A percentile compares a stretch with the other conserved stretches of the same genome.
Conservation (phyloP, 2,113 vertebrate genomes). For the Nerophis ophidion region DNA sequence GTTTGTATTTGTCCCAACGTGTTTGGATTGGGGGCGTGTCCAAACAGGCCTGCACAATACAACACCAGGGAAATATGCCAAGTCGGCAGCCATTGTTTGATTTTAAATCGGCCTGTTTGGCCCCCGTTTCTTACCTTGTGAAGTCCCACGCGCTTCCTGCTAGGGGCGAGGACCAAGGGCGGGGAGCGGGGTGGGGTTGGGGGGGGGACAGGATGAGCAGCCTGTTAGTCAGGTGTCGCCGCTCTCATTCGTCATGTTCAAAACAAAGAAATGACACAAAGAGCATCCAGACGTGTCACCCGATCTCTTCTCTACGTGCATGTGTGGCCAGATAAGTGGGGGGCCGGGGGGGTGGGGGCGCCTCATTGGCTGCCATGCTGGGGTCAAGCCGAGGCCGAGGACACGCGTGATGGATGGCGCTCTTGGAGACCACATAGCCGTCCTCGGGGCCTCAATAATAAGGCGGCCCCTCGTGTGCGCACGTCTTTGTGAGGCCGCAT, state of each 20-base stretch:
- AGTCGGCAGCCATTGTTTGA: too few relatives aligned
- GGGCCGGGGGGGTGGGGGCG: conserved; percentile 38
- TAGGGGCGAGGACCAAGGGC: neutral
- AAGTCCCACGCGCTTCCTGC: neutral
- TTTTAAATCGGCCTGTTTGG: neutral
- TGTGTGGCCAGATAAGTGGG: conserved; percentile 17
- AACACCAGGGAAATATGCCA: neutral
- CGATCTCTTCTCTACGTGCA: conserved; percentile 49
- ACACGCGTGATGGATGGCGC: conserved; percentile 73
- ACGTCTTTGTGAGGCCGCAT: conserved; percentile 33
- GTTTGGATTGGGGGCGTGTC: neutral
- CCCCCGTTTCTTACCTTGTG: too few relatives aligned
- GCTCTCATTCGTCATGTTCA: conserved; percentile 62
- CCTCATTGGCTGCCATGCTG: conserved; percentile 67
- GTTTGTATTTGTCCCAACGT: neutral
- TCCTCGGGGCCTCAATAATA: conserved; percentile 50
- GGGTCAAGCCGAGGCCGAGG: conserved; percentile 67
- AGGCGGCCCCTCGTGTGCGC: conserved; percentile 27
- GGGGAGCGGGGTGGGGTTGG: neutral
- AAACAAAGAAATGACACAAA: conserved; percentile 62
- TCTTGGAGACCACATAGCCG: conserved; percentile 36
- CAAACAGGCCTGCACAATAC: neutral
- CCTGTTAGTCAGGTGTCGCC: conserved; percentile 61
- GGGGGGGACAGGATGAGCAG: conserved; percentile 29
- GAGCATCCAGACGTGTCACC: conserved; percentile 56